Percentiles rank a stretch among this genome's conserved stretches.
Conservation (phyloP, 2,888 invertebrate genomes). For the Xestia c-nigrum region DNA sequence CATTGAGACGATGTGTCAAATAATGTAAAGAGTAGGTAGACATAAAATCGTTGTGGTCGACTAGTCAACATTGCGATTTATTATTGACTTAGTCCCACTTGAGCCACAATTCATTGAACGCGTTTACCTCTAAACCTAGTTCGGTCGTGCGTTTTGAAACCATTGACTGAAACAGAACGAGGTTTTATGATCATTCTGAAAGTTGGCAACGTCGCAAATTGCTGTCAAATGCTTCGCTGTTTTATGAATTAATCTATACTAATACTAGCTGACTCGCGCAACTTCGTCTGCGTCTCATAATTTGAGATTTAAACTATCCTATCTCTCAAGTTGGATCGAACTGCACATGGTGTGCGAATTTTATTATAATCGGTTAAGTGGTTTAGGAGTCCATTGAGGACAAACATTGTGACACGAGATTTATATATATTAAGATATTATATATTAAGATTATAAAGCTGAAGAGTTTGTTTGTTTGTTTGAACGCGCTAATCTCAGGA, state of each 20-base stretch:
- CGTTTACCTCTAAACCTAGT: not conserved
- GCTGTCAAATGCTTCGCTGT: not conserved
- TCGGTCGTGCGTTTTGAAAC: not conserved
- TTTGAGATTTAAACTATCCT: too few relatives aligned
- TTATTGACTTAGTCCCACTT: constrained; percentile 23
- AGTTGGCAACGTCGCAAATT: not conserved
- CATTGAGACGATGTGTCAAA: not conserved
- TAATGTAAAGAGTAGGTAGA: constrained; percentile 11
- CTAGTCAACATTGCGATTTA: constrained; percentile 53
- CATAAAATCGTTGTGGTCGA: constrained; percentile 19
- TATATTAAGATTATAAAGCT: too few relatives aligned
- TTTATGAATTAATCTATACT: not conserved
- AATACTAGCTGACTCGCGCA: too few relatives aligned
- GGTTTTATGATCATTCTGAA: not conserved
- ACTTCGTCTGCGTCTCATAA: too few relatives aligned
- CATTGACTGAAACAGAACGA: not conserved
- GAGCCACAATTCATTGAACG: constrained; percentile 1
- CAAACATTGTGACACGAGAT: too few relatives aligned
- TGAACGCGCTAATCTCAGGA: too few relatives aligned
- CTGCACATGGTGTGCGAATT: too few relatives aligned
- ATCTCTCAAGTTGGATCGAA: too few relatives aligned
- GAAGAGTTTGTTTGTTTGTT: too few relatives aligned
- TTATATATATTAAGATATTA: too few relatives aligned
- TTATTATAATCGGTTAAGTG: too few relatives aligned
- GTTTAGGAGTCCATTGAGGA: too few relatives aligned